Conservation (phyloP, 2,797 vertebrate genomes). For the Prionace glauca region DNA sequence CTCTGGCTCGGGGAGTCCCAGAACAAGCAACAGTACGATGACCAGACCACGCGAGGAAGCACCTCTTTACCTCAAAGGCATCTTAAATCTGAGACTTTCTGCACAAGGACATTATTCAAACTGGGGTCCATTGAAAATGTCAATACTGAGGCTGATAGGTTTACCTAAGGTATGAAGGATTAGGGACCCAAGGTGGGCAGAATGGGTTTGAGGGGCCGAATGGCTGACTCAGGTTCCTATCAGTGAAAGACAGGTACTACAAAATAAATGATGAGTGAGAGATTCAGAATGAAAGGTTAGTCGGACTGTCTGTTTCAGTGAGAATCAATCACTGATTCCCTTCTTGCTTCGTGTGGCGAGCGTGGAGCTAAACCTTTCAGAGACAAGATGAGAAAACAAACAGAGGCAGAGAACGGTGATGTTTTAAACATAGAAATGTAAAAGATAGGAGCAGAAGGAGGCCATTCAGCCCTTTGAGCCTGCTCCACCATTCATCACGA, state of each 20-base stretch:
- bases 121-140: background rate
- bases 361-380: background rate
- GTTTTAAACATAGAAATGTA: no score
- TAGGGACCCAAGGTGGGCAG: background rate
- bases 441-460: no score
- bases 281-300: background rate
- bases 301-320: background rate
- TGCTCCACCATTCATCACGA: no score
- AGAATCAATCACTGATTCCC: background rate
- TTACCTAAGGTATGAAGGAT: no score
- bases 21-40: background rate
- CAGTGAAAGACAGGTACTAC: background rate
- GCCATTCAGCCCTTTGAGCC: no score
- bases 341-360: background rate
- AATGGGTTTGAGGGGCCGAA: background rate
- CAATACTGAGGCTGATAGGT: background rate
- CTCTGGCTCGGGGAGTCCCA: background rate
- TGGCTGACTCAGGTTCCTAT: background rate
- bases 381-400: no score
- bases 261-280: background rate
- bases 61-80: background rate
- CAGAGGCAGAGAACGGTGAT: no score
- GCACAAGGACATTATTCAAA: background rate
- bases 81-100: background rate
- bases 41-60: no score